These are phyloP conservation scores for Scolopax bukidnonensis DNA, from an alignment of 2,797 vertebrate genomes.

Conservation along the genomic window DNA sequence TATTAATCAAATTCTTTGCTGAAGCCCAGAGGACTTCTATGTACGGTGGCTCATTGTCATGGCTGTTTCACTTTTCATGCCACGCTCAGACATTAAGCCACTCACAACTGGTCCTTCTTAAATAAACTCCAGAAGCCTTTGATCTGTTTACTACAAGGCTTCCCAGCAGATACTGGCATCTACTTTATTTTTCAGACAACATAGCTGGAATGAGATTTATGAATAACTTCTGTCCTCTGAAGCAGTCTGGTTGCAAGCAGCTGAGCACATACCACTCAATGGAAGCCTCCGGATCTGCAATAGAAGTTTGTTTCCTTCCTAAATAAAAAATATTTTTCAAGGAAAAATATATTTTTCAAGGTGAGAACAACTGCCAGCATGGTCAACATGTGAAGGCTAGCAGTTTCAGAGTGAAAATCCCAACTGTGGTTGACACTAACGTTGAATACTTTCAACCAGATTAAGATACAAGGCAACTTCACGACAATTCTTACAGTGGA, in stretches of 20 bases:
- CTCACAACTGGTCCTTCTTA: conserved; percentile 66
- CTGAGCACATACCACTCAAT: conserved; percentile 24
- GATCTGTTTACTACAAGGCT: conserved; percentile 51
- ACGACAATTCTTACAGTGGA: not conserved
- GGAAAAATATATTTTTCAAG: not conserved
- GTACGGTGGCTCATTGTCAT: not conserved
- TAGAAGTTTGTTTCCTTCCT: not conserved
- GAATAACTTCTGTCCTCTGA: conserved; percentile 51
- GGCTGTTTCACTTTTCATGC: conserved; percentile 54
- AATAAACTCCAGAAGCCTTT: conserved; percentile 60
- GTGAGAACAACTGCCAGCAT: not conserved
- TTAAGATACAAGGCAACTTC: not conserved
- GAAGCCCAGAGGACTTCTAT: not conserved
- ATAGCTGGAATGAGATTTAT: conserved; percentile 47
- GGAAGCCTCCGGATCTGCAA: not conserved
- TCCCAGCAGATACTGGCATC: conserved; percentile 41
- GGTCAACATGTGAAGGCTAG: not conserved
- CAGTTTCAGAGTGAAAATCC: not conserved
- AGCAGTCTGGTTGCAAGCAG: conserved; percentile 11
- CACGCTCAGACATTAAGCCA: conserved; percentile 24
- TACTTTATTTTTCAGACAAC: conserved; percentile 54
- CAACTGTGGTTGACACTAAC: not conserved
- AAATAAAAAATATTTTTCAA: too few species aligned
- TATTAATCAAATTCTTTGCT: conserved; percentile 32
- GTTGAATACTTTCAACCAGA: not conserved